Base-by-base conservation (phyloP, 2,888 invertebrate species). In the Schrankia costaestrigalis region DNA sequence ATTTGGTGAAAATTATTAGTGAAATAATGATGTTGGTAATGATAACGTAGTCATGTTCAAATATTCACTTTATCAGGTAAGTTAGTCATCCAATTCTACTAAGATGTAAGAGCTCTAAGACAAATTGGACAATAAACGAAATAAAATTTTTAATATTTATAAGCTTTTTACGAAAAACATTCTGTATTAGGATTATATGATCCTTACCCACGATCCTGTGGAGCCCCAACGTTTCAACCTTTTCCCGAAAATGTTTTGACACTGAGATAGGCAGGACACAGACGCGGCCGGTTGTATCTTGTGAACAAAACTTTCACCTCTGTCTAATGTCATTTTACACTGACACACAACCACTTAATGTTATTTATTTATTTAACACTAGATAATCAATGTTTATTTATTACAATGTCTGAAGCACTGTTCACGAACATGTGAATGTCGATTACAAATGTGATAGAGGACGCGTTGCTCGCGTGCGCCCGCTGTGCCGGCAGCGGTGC, bases 121-220 rank as follows among this genome's bases (percentile, higher is more conserved):
- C n/a, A n/a, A n/a, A n/a, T n/a, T n/a, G n/a, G n/a, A n/a, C n/a
- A n/a, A n/a, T n/a, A n/a, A n/a, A n/a, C n/a, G n/a, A n/a, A n/a
- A n/a, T n/a, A n/a, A n/a, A n/a, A n/a, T n/a, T n/a, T n/a, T n/a
- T n/a, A n/a, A n/a, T n/a, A n/a, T n/a, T n/a, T n/a, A n/a, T n/a
- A n/a, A n/a, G n/a, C n/a, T n/a, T n/a, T n/a, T n/a, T n/a, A n/a
- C n/a, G n/a, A n/a, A n/a, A n/a, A n/a, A n/a, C n/a, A n/a, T n/a
- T 17, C 17, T 17, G 4, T 21, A n/a, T 21, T 9, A 21, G n/a
- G 2, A 21, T 25, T 1, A 8, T 25, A 25, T 25, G 13, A 6
- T 11, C 46, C 89, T 89, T 85, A 93, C 93, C 93, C 93, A 93
- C 56, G 93, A 93, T 67, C 93, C 93, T 1, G 92, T 92, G 44